Evolutionary conservation across 2,113 vertebrate genomes (phyloP).

Genomic region (Barnardius zonarius): DNA sequence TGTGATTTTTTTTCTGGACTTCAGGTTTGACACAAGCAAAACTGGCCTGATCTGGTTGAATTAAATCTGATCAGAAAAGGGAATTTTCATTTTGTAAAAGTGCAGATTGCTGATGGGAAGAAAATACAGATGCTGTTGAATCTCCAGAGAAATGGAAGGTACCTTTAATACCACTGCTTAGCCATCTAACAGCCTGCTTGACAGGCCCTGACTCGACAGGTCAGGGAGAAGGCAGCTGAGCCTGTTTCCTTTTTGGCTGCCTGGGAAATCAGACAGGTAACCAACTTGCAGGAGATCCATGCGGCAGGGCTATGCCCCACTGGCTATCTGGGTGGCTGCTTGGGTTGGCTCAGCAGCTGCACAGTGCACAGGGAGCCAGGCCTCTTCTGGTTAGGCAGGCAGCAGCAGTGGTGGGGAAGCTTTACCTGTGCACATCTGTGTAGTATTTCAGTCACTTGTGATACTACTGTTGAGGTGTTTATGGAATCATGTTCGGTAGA

Average conservation of each 20-base stretch:
- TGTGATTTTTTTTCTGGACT: neutral
- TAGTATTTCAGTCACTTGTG: neutral
- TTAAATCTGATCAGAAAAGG: neutral
- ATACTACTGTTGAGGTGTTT: neutral
- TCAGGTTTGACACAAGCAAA: neutral
- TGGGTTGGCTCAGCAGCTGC: neutral
- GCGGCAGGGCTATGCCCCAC: fast-evolving
- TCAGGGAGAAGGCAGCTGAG: neutral
- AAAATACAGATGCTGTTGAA: neutral
- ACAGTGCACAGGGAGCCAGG: neutral
- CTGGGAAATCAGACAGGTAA: neutral
- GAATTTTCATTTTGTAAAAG: neutral
- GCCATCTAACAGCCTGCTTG: neutral
- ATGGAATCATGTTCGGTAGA: neutral
- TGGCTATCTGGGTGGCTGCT: neutral
- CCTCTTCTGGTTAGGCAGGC: neutral
- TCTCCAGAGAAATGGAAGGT: neutral
- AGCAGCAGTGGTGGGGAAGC: neutral
- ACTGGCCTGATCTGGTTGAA: neutral
- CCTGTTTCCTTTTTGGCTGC: neutral
- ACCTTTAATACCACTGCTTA: neutral
- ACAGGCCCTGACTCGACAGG: neutral
- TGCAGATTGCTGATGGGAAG: neutral
- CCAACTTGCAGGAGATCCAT: neutral
- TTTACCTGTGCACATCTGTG: neutral